These are phyloP conservation scores for Eupithecia subumbrata DNA, from an alignment of 2,888 invertebrate species.

Conservation along the genomic window DNA sequence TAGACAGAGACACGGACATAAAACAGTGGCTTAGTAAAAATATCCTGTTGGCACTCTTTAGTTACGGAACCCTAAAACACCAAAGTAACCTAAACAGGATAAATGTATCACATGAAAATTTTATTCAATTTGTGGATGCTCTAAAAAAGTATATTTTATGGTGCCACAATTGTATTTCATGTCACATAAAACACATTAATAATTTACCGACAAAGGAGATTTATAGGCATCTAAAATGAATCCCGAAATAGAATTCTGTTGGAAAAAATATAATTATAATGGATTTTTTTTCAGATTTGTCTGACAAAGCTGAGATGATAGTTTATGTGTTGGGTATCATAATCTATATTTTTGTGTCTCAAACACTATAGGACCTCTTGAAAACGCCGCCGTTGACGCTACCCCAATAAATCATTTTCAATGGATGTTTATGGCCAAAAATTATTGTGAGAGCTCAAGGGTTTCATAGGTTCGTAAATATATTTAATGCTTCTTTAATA, in stretches of 20 bases:
- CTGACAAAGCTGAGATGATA: neutral
- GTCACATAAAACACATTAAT: neutral
- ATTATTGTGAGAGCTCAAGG: neutral
- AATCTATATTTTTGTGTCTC: neutral
- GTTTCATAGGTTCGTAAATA: neutral
- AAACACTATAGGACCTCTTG: neutral
- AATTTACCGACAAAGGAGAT: neutral
- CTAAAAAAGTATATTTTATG: neutral
- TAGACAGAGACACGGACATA: neutral
- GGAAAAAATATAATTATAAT: no score
- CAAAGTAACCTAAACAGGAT: constrained; percentile 4
- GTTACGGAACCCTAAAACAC: neutral
- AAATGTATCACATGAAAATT: constrained; percentile 7
- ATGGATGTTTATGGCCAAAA: neutral
- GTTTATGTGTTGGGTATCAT: neutral
- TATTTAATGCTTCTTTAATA: neutral
- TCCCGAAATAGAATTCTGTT: no score
- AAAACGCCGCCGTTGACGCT: neutral
- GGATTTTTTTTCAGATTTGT: neutral
- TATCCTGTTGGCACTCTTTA: neutral
- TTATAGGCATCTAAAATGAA: neutral
- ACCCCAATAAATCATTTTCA: neutral
- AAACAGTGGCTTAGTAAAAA: neutral
- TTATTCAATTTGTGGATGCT: neutral
- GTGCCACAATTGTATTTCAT: neutral